Conservation (phyloP, 1,140 invertebrate species). For the Drosophila tani region DNA sequence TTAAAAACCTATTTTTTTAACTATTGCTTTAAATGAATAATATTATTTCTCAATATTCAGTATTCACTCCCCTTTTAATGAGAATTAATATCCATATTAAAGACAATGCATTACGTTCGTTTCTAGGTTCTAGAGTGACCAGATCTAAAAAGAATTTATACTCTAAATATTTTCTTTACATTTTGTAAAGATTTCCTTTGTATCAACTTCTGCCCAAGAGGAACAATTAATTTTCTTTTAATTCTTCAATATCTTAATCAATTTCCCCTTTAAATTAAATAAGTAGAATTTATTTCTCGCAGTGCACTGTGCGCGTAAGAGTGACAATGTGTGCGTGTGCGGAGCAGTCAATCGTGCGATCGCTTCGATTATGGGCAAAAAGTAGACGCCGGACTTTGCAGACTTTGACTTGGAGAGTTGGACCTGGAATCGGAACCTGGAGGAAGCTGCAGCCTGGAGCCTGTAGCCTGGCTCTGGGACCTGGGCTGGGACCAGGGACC, state of each 20-base stretch:
- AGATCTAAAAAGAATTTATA: too few species aligned
- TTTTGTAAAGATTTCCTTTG: neutral
- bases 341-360: slow-evolving; percentile 75
- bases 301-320: slow-evolving; percentile 24
- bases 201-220: neutral
- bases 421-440: slow-evolving; percentile 39
- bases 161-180: neutral
- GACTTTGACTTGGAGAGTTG: slow-evolving; percentile 46
- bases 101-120: too few species aligned
- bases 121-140: too few species aligned
- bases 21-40: too few species aligned
- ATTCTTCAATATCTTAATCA: too few species aligned
- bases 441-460: neutral
- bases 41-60: too few species aligned
- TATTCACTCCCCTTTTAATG: too few species aligned
- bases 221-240: rapidly evolving
- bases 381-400: slow-evolving; percentile 63
- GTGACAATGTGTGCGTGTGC: slow-evolving; percentile 55
- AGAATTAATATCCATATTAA: too few species aligned
- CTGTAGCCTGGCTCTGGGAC: slow-evolving; percentile 6
- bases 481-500: slow-evolving; percentile 14
- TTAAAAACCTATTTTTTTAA: too few species aligned
- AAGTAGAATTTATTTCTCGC: neutral
- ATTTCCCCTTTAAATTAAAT: neutral
- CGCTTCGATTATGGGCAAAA: slow-evolving; percentile 75